Evolutionary conservation across 2,113 vertebrate species (phyloP).

Genomic region (Pagrus major): DNA sequence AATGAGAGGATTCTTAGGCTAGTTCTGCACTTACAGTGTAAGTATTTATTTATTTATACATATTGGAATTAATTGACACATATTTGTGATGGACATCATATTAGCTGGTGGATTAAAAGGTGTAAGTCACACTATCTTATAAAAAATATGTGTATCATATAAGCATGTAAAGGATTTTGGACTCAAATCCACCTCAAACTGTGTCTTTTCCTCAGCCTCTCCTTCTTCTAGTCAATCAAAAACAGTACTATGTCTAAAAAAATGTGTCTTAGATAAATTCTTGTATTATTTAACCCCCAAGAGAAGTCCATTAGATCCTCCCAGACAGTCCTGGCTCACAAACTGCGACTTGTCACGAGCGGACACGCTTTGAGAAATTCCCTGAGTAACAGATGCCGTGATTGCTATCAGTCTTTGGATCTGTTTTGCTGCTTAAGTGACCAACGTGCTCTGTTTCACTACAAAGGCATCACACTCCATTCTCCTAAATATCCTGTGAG

Average conservation of each 20-base stretch:
- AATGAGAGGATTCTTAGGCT: neutral
- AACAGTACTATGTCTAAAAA: neutral
- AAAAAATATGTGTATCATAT: neutral
- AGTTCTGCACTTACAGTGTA: no score
- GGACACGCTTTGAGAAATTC: neutral
- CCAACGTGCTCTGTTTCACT: constrained; percentile 27
- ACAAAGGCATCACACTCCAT: constrained; percentile 19
- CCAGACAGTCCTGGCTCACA: neutral
- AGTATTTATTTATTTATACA: no score
- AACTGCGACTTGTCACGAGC: neutral
- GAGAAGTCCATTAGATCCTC: neutral
- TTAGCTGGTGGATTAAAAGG: no score
- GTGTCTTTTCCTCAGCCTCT: no score
- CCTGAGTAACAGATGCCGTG: neutral
- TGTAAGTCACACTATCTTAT: neutral
- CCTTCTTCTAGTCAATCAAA: neutral
- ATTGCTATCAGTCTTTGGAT: constrained; percentile 14
- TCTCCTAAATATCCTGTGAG: constrained; percentile 34
- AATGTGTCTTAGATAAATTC: neutral
- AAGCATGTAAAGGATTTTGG: no score
- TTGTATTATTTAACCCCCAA: neutral
- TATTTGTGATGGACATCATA: no score
- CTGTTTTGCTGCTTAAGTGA: constrained; percentile 17
- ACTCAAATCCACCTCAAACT: no score
- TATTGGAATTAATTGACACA: no score